phyloP scores from a whole-genome alignment of 2,797 vertebrate genomes.

The Myioborus melanocephalus region DNA sequence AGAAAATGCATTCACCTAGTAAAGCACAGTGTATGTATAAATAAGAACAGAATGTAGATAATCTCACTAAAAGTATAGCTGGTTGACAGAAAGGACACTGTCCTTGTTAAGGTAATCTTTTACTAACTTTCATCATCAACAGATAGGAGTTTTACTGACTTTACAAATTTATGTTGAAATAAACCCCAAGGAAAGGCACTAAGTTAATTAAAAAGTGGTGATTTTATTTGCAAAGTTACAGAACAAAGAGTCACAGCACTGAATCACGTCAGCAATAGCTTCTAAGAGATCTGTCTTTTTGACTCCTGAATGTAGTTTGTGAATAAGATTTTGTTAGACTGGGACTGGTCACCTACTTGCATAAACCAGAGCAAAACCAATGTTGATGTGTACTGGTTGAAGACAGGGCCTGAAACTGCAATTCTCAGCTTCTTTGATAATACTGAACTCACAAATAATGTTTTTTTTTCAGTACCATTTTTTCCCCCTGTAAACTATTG shows the following conservation, averaged over 20 bases:
- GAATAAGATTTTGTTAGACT: not conserved
- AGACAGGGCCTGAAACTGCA: not conserved
- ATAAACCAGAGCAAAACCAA: not conserved
- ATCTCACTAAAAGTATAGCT: not conserved
- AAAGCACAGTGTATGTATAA: not conserved
- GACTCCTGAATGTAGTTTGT: not conserved
- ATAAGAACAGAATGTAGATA: not conserved
- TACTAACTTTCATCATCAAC: constrained; percentile 16
- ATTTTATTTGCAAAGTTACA: constrained; percentile 48
- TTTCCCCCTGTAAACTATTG: not conserved
- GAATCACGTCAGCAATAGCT: not conserved
- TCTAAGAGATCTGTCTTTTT: not conserved
- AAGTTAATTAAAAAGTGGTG: constrained; percentile 66
- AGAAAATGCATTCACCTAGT: not conserved
- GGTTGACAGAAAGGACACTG: not conserved
- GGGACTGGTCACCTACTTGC: not conserved
- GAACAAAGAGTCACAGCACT: not conserved
- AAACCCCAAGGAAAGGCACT: constrained; percentile 15
- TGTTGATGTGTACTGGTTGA: not conserved
- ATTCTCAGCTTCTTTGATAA: not conserved
- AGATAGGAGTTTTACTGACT: constrained; percentile 29
- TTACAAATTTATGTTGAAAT: constrained; percentile 65
- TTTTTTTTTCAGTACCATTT: not conserved
- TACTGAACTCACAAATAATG: not conserved
- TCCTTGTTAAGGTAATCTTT: not conserved